Percentiles rank a stretch among this genome's conserved stretches.
These are phyloP conservation scores for Scaptomyza hsui DNA, from an alignment of 1,140 invertebrate species.

Conservation along the genomic window DNA sequence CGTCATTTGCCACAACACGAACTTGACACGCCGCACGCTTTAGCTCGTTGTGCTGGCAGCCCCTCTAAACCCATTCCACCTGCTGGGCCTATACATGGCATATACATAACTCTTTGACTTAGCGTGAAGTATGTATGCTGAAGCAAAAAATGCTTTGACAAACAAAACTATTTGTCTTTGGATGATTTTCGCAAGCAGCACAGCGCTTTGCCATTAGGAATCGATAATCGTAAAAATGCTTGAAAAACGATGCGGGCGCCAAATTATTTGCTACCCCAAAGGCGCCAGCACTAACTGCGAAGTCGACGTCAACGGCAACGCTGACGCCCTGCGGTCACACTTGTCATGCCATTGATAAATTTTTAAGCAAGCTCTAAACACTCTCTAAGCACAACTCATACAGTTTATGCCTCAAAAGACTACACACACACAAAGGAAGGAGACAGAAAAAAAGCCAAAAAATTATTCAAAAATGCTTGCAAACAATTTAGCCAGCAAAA, in stretches of 20 bases:
- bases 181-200: slow-evolving; percentile 60
- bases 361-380: slow-evolving; percentile 79
- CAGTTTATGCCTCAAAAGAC: slow-evolving; percentile 63
- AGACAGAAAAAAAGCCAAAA: slow-evolving; percentile 30
- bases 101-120: slow-evolving; percentile 45
- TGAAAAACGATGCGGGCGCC: slow-evolving; percentile 62
- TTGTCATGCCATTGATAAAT: slow-evolving; percentile 78
- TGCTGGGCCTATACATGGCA: slow-evolving; percentile 39
- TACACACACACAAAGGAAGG: slow-evolving; percentile 29
- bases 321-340: slow-evolving; percentile 64
- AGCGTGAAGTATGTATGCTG: slow-evolving; percentile 31
- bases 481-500: slow-evolving; percentile 66
- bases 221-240: slow-evolving; percentile 76
- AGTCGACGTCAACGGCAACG: neutral
- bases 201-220: slow-evolving; percentile 52
- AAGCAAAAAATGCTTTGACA: slow-evolving; percentile 68
- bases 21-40: slow-evolving; percentile 30
- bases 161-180: slow-evolving; percentile 76
- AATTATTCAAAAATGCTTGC: slow-evolving; percentile 80
- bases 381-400: slow-evolving; percentile 77
- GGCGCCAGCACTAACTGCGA: slow-evolving; percentile 26
- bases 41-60: neutral
- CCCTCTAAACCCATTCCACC: slow-evolving; percentile 14
- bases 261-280: slow-evolving; percentile 40
- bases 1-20: slow-evolving; percentile 49